These are phyloP conservation scores for Fregata magnificens DNA, from an alignment of 2,113 vertebrate genomes.

Conservation along the genomic window DNA sequence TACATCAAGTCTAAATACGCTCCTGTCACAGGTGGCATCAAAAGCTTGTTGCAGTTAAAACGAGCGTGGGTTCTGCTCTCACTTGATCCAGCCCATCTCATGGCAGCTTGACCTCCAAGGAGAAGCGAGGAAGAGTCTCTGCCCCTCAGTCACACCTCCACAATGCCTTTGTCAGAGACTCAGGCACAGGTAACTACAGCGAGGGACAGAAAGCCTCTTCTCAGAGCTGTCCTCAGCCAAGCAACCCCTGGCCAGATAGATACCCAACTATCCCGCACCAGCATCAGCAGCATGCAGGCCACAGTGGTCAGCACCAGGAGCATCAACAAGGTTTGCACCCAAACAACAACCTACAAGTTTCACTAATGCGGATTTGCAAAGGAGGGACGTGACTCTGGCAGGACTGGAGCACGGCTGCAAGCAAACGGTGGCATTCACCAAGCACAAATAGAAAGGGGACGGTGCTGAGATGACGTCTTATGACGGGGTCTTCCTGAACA, in stretches of 20 bases:
- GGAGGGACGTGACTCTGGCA: neutral
- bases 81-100: neutral
- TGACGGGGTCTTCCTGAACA: neutral
- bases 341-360: neutral
- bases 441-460: neutral
- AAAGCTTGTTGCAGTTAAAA: neutral
- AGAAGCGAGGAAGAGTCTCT: neutral
- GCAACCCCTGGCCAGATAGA: neutral
- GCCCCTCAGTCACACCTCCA: neutral
- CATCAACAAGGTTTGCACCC: neutral
- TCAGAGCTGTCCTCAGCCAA: neutral
- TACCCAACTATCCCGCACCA: neutral
- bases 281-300: neutral
- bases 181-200: neutral
- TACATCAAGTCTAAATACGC: neutral
- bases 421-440: accelerated
- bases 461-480: neutral
- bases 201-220: neutral
- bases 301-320: neutral
- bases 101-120: neutral
- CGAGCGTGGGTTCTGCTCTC: neutral
- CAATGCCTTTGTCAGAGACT: neutral
- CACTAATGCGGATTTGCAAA: neutral
- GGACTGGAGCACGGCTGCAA: neutral
- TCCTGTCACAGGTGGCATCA: neutral